Base-by-base conservation (phyloP, 1,140 invertebrate species). In the Platorchestia sp. region DNA sequence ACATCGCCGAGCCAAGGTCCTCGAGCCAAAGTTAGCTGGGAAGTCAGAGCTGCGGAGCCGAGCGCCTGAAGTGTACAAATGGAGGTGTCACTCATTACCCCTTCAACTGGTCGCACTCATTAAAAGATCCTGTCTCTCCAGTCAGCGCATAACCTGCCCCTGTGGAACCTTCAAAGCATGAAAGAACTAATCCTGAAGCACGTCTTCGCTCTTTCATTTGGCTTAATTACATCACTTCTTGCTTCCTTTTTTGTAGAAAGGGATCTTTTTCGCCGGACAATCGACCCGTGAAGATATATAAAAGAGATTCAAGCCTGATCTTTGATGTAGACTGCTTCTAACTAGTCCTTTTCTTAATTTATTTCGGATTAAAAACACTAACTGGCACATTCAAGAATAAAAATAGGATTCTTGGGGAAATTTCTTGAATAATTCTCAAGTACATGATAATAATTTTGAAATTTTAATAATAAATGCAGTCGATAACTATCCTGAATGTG, bases 51-150 rank as follows among this genome's bases (percentile, higher is more conserved):
- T 93, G 5, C 91, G 10, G 5, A 47, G 91, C n/a, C 91, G 43
- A 42, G 91, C 19, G 91, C 91, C 45, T 93, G 91, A 93, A 93
- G 91, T 14, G 91, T 45, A 93, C 91, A 93, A 47, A 93, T 93
- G 91, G 91, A 44, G 44, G 43, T 93, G 91, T 93, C 91, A 93
- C 91, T 93, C 91, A 93, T 93, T 93, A 93, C 91, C 91, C 87
- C 91, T 91, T 93, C 91, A 93, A 93, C 91, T 93, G 91, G 91
- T 93, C 91, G 43, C 91, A 44, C 91, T 93, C 91, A 93, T 93
- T 93, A 93, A 93, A 93, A 93, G 91, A 40, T 93, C 6, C 91
- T 93, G 91, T 93, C 91, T 93, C 91, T 93, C 43, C 91, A 93
- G 91, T 45, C 91, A 47, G 91, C 91, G 91, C 91, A 93, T 93